Conservation (phyloP, 1,140 invertebrate genomes). For the Piezodorus guildinii region DNA sequence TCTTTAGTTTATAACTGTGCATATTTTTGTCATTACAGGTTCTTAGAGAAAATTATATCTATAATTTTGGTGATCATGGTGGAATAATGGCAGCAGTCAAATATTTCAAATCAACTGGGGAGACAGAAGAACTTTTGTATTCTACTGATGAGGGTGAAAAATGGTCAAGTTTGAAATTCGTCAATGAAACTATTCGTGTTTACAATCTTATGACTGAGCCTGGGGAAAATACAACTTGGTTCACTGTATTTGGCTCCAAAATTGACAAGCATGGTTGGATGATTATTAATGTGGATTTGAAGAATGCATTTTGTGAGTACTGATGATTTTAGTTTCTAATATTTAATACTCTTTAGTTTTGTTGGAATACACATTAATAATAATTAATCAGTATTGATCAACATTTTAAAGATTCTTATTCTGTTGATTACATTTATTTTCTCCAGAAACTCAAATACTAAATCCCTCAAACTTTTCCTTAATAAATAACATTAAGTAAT, state of each 20-base stretch:
- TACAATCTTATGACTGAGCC: slow-evolving; percentile 86
- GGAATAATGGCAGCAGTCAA: slow-evolving; percentile 74
- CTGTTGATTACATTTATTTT: no score
- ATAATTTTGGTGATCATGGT: slow-evolving; percentile 83
- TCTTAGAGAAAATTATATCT: slow-evolving; percentile 72
- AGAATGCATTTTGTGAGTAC: slow-evolving; percentile 52
- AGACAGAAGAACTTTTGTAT: slow-evolving; percentile 66
- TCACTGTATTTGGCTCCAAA: slow-evolving; percentile 80
- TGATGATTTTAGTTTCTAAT: not conserved
- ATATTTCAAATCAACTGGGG: slow-evolving; percentile 57
- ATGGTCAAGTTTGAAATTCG: slow-evolving; percentile 61
- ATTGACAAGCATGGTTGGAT: slow-evolving; percentile 69
- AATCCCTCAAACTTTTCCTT: no score
- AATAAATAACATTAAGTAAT: no score
- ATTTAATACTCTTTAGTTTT: no score
- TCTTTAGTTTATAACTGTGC: not conserved
- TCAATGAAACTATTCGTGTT: slow-evolving; percentile 55
- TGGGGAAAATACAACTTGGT: slow-evolving; percentile 80
- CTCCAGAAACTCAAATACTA: no score
- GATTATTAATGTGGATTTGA: slow-evolving; percentile 70
- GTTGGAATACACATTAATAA: no score
- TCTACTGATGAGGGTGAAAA: slow-evolving; percentile 75
- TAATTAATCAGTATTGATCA: no score
- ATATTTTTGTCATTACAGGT: slow-evolving; percentile 34
- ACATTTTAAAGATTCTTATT: no score